These are phyloP conservation scores for Microplitis manilae DNA, from an alignment of 2,888 invertebrate species.

Conservation along the genomic window DNA sequence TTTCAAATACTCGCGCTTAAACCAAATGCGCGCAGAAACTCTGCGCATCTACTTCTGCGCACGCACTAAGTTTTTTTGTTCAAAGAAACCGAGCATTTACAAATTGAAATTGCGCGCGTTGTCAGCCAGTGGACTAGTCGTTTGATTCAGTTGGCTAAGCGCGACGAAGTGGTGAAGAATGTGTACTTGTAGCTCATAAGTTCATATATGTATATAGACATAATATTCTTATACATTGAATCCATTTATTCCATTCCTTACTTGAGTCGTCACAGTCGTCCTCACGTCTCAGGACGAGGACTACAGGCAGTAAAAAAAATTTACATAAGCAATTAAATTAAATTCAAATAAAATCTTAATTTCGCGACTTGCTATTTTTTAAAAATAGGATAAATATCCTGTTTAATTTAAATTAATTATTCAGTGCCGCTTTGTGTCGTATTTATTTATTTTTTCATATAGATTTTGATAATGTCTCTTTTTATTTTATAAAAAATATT, in stretches of 20 bases:
- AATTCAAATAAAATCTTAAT: background rate
- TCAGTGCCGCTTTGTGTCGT: background rate
- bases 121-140: constrained; percentile 41
- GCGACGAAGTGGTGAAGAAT: constrained; percentile 57
- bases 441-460: background rate
- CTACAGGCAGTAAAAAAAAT: background rate
- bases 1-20: no score
- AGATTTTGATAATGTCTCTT: background rate
- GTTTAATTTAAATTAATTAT: no score
- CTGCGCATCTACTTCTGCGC: background rate
- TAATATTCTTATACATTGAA: background rate
- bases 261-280: background rate
- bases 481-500: background rate
- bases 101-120: background rate
- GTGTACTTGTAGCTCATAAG: constrained; percentile 31
- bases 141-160: constrained; percentile 59
- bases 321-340: background rate
- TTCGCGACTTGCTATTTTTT: background rate
- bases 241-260: background rate
- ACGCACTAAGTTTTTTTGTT: background rate
- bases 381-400: background rate
- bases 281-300: background rate
- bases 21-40: no score
- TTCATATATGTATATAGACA: background rate
- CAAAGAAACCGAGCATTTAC: background rate